phyloP scores from a whole-genome alignment of 2,797 vertebrate genomes.

The Vultur gryphus region DNA sequence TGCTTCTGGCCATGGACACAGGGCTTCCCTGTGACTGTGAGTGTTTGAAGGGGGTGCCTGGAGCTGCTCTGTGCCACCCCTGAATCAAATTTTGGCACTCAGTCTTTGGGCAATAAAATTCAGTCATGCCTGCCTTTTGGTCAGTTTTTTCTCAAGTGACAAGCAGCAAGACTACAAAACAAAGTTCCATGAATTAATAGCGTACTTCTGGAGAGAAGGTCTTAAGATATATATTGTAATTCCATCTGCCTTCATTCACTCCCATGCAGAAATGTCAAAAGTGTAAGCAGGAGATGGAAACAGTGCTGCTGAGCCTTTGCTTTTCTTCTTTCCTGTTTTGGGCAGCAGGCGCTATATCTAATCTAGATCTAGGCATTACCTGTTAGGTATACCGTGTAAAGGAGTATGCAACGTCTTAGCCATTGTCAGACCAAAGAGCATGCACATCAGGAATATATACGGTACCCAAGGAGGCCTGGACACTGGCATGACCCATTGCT shows the following conservation, averaged over 20 bases:
- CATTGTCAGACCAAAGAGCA: neutral
- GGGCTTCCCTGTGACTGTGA: neutral
- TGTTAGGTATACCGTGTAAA: neutral
- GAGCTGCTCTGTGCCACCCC: neutral
- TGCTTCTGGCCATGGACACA: neutral
- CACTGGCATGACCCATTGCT: neutral
- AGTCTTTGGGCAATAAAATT: neutral
- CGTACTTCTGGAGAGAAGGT: neutral
- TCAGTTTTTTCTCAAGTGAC: neutral
- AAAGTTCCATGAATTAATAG: neutral
- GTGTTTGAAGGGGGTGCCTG: neutral
- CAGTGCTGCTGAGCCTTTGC: neutral
- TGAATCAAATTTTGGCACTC: neutral
- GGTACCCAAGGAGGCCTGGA: neutral
- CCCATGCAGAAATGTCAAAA: neutral
- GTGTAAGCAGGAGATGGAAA: neutral
- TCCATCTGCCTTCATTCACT: neutral
- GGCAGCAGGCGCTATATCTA: neutral
- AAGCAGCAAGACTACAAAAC: neutral
- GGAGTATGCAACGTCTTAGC: neutral
- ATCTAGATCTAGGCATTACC: neutral
- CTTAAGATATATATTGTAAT: neutral
- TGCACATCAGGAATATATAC: fast-evolving
- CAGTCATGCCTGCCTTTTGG: neutral
- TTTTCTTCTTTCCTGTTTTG: neutral